Percentiles rank a stretch among this genome's conserved stretches.
Conservation (phyloP, 2,888 invertebrate species). For the Incurvaria masculella region DNA sequence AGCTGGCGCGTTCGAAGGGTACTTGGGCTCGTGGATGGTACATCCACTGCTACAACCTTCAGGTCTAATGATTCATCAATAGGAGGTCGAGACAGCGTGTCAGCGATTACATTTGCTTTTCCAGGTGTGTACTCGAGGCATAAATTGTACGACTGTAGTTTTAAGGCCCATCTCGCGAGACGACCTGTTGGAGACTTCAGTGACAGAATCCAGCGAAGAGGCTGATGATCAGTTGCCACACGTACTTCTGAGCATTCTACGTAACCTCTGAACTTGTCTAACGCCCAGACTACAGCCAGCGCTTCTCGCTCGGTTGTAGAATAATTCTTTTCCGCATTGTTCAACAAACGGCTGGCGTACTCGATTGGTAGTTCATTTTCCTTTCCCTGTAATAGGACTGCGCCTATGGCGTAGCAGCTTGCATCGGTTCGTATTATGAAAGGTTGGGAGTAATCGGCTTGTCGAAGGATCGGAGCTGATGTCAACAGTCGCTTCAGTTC, state of each 20-base stretch:
- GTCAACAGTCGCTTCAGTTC: slow-evolving; percentile 15
- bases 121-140: slow-evolving; percentile 25
- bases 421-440: slow-evolving; percentile 16
- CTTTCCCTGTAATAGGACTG: slow-evolving; percentile 14
- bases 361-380: background rate
- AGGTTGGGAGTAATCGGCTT: slow-evolving; percentile 16
- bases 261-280: slow-evolving; percentile 30
- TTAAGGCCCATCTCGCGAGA: slow-evolving; percentile 31
- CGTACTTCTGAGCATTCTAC: slow-evolving; percentile 26
- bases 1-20: slow-evolving; percentile 4
- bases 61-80: background rate
- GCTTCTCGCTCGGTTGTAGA: background rate
- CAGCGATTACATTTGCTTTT: slow-evolving; percentile 24
- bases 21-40: background rate
- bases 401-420: slow-evolving; percentile 14
- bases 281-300: slow-evolving; percentile 17
- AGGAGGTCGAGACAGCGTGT: slow-evolving; percentile 23
- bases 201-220: slow-evolving; percentile 27
- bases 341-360: background rate
- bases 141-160: slow-evolving; percentile 25
- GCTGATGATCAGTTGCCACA: slow-evolving; percentile 35
- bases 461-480: slow-evolving; percentile 18
- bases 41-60: slow-evolving; percentile 1
- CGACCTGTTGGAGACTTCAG: slow-evolving; percentile 27
- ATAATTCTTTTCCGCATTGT: background rate